Evolutionary conservation across 2,797 vertebrate genomes (phyloP), one percentile per base, ranked within the genome.

Genomic region (Mus caroli): DNA sequence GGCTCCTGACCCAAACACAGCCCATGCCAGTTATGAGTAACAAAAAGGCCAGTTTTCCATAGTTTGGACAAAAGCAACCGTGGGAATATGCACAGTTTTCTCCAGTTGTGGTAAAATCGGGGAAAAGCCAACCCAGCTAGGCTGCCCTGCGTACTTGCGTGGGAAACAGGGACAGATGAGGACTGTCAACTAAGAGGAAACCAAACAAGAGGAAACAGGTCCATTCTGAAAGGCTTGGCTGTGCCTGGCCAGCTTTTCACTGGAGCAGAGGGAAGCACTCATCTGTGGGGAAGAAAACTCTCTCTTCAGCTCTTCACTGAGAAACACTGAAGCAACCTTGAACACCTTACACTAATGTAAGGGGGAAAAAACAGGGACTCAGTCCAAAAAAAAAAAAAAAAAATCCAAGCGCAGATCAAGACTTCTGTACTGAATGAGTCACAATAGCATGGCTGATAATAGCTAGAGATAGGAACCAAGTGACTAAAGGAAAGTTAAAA

Each of bases 1-100:
- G 91, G 97, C 95, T 97, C 96, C 96, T 97, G 97, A 97, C 95
- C 94, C 94, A 97, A 97, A 95, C 96, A 97, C 28, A 96, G 79
- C 67, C 58, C 86, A 77, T 97, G 95, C 94, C 92, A 97, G 91
- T 95, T 94, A 87, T 78, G 92, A 92, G 87, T 85, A 95, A 95
- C 83, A 52, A 91, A 89, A 89, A 91, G 69, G 82, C 67, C 91
- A 94, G 62, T 91, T 97, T 97, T 98, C 96, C 94, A 95, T 40
- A 79, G 76, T 96, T 97, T 94, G 92, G 92, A 95, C 86, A 94
- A 87, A 94, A 85, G 52, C 37, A 46, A 92, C 94, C 78, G 71
- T 97, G 97, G 96, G 96, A 98, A 98, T 76, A 82, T 37, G 75
- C 37, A 58, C 62, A 78, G 37, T 31, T 90, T 86, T 95, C 92